phyloP scores from a whole-genome alignment of 2,113 vertebrate species.

The Crypturellus undulatus region DNA sequence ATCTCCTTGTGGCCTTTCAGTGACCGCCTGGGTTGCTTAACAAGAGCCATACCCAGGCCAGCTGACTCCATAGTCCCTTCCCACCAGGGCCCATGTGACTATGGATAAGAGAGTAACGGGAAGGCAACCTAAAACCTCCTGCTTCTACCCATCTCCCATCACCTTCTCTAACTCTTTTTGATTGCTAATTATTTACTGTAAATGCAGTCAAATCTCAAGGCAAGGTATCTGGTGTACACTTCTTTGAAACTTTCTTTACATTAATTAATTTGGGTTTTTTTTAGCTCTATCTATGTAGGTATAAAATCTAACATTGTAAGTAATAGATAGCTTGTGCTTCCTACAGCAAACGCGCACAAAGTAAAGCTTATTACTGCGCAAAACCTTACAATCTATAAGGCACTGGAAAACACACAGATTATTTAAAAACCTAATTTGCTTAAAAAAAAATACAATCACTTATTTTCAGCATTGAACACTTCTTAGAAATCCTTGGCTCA shows the following conservation, averaged over 20 bases:
- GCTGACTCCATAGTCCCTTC: too few relatives aligned
- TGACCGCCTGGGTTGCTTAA: not conserved
- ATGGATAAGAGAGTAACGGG: not conserved
- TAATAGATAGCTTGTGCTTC: not conserved
- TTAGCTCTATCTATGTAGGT: not conserved
- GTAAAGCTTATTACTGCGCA: not conserved
- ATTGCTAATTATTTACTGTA: not conserved
- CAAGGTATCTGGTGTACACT: not conserved
- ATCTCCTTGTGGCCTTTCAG: too few relatives aligned
- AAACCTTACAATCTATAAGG: not conserved
- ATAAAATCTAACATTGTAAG: not conserved
- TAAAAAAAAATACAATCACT: not conserved
- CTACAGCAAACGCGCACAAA: not conserved
- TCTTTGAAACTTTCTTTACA: not conserved
- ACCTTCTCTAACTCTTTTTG: not conserved
- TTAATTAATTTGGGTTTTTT: not conserved
- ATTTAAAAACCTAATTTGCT: not conserved
- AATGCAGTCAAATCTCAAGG: not conserved
- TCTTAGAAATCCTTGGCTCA: not conserved
- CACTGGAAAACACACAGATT: not conserved
- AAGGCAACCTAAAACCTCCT: not conserved
- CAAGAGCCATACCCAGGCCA: too few relatives aligned
- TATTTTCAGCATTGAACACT: not conserved
- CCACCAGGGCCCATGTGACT: too few relatives aligned
- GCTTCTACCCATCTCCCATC: not conserved